Conservation (phyloP, 2,888 invertebrate genomes). For the Lumbricus terrestris region DNA sequence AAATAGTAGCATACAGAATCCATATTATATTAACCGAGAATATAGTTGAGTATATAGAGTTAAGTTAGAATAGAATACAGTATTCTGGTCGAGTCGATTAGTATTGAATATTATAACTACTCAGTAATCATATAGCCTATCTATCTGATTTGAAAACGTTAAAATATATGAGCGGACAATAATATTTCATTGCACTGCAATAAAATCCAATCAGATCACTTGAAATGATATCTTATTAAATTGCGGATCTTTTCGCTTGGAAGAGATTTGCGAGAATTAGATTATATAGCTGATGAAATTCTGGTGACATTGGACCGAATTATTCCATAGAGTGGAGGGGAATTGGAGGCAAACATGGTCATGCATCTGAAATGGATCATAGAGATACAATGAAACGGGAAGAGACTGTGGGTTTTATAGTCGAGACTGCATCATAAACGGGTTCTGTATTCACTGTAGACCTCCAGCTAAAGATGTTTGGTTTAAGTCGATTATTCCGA, state of each 20-base stretch:
- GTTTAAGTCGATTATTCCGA: not conserved
- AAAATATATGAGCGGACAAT: not conserved
- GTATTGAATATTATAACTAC: too few relatives aligned
- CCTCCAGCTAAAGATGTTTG: not conserved
- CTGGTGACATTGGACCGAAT: not conserved
- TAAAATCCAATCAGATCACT: not conserved
- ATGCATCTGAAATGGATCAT: not conserved
- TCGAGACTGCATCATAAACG: not conserved
- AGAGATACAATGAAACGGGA: not conserved
- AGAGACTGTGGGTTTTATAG: not conserved
- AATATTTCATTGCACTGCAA: not conserved
- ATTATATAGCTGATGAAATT: not conserved
- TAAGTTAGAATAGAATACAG: too few relatives aligned
- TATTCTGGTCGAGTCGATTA: not conserved
- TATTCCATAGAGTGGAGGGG: not conserved
- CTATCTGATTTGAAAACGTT: not conserved
- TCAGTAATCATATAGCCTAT: too few relatives aligned
- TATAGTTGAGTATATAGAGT: too few relatives aligned
- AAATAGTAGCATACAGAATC: too few relatives aligned
- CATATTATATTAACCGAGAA: too few relatives aligned
- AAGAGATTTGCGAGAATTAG: not conserved
- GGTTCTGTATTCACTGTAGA: not conserved
- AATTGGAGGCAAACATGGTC: not conserved
- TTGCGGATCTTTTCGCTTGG: not conserved
- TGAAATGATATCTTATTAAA: not conserved